phyloP scores from a whole-genome alignment of 2,113 vertebrate genomes.

The Dunckerocampus dactyliophorus region DNA sequence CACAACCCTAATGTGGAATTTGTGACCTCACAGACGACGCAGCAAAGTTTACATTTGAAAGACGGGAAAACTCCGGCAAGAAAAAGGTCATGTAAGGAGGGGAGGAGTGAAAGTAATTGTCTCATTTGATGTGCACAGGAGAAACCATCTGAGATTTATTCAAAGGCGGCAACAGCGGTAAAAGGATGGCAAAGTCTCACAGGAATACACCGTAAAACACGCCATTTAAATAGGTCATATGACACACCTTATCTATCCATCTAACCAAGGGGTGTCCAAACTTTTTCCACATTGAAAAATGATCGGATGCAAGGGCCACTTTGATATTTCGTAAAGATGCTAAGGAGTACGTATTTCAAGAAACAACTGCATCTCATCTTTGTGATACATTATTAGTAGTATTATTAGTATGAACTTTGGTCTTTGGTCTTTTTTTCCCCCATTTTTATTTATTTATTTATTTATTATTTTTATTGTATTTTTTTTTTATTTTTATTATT shows the following conservation, averaged over 20 bases:
- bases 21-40: neutral
- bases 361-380: no score
- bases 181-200: constrained; percentile 9
- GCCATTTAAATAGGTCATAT: constrained; percentile 33
- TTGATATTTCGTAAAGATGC: no score
- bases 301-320: no score
- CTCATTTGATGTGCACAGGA: constrained; percentile 16
- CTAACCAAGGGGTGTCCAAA: neutral
- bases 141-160: constrained; percentile 25
- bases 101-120: constrained; percentile 12
- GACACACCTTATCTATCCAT: constrained; percentile 5
- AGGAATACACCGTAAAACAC: constrained; percentile 22
- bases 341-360: no score
- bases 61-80: neutral
- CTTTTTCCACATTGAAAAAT: no score
- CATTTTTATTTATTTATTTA: no score
- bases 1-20: neutral
- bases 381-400: no score
- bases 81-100: neutral
- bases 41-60: neutral
- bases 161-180: constrained; percentile 8
- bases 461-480: no score
- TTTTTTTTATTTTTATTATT: no score
- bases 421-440: no score
- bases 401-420: no score